phyloP scores from a whole-genome alignment of 2,888 invertebrate genomes.

The Horisme vitalbata region DNA sequence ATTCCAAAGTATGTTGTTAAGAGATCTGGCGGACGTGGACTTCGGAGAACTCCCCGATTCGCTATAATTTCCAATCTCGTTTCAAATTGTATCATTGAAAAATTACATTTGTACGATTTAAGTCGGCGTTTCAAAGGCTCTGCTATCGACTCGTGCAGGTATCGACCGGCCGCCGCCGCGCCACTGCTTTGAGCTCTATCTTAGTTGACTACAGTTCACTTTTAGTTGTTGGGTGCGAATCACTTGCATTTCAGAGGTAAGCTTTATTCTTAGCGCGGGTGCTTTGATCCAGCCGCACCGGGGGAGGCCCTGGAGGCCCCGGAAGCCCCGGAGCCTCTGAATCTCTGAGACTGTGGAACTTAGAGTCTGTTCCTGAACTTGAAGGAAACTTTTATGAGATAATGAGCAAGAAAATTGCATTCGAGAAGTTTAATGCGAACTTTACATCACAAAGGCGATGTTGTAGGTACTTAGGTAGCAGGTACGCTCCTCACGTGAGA shows the following conservation, averaged over 20 bases:
- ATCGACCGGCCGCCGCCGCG: background rate
- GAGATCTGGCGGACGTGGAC: background rate
- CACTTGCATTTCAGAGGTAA: constrained; percentile 10
- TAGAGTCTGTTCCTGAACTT: background rate
- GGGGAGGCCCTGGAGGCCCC: background rate
- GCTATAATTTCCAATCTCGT: constrained; percentile 15
- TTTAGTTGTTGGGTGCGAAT: background rate
- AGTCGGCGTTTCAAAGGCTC: constrained; percentile 6
- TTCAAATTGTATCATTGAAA: constrained; percentile 16
- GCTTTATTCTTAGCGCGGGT: constrained; percentile 5
- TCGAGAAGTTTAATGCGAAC: background rate
- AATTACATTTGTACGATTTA: constrained; percentile 18
- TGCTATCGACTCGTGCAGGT: constrained; percentile 7
- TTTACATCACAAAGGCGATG: background rate
- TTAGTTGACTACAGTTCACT: background rate
- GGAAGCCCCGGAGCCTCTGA: no score
- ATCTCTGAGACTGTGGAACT: background rate
- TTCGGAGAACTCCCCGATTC: background rate
- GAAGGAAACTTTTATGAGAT: constrained; percentile 2
- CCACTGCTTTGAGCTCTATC: background rate
- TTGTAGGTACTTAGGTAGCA: no score
- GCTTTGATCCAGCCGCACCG: constrained; percentile 13
- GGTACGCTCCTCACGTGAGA: no score
- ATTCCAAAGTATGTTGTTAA: no score
- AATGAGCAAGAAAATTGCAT: constrained; percentile 1